Conservation (phyloP, 2,888 invertebrate species). For the Deroplatys truncata region DNA sequence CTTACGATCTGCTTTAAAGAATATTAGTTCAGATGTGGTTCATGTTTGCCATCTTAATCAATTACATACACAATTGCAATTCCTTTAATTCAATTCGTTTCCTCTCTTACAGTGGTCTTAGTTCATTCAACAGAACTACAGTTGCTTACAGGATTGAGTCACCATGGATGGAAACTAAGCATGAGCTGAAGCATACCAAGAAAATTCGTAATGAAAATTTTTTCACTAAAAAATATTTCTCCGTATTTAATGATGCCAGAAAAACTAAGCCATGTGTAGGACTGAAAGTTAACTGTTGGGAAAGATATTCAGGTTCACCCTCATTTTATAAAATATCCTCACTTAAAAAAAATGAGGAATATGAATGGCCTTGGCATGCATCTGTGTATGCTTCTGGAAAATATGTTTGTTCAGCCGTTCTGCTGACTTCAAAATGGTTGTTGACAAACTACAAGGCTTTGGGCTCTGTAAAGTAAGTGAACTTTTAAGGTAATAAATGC, state of each 20-base stretch:
- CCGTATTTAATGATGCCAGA: background rate
- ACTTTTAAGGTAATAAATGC: background rate
- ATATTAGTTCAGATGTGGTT: no score
- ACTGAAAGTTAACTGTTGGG: background rate
- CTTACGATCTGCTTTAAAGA: no score
- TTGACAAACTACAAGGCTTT: slow-evolving; percentile 52
- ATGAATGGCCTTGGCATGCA: slow-evolving; percentile 68
- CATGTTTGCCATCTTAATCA: no score
- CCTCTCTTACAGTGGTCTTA: slow-evolving; percentile 36
- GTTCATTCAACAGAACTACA: slow-evolving; percentile 38
- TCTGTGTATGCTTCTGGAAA: slow-evolving; percentile 67
- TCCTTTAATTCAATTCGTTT: background rate
- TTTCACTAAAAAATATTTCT: background rate
- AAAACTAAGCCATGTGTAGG: background rate
- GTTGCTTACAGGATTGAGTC: slow-evolving; percentile 11
- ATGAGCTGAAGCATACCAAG: background rate
- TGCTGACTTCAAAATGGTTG: slow-evolving; percentile 65
- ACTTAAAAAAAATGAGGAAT: slow-evolving; percentile 25
- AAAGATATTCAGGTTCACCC: background rate
- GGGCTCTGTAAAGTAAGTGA: slow-evolving; percentile 44
- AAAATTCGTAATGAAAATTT: background rate
- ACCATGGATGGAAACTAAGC: background rate
- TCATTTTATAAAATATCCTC: background rate
- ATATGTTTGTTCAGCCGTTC: slow-evolving; percentile 64
- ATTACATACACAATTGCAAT: background rate